Evolutionary conservation across 1,140 invertebrate species (phyloP).

Genomic region (Daktulosphaira vitifoliae): DNA sequence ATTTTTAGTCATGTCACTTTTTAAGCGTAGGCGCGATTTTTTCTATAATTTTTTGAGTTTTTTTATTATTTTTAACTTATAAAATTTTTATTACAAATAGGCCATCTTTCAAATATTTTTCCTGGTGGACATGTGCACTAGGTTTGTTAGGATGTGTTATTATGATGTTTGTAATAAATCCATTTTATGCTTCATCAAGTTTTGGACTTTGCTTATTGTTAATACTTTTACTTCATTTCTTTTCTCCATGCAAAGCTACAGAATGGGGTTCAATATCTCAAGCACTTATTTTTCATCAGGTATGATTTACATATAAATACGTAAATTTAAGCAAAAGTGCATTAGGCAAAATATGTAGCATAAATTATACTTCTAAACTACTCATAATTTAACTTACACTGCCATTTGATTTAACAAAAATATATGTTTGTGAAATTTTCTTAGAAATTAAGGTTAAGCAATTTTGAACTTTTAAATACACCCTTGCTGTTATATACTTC

Average conservation of each 20-base stretch:
- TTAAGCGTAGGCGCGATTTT: no score
- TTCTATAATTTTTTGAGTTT: no score
- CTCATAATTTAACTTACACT: background rate
- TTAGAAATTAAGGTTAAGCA: no score
- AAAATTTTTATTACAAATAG: no score
- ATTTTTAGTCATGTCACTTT: no score
- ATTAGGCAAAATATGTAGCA: no score
- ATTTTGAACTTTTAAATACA: no score
- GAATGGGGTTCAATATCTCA: slow-evolving; percentile 97
- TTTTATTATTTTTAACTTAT: no score
- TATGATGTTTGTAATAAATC: slow-evolving; percentile 94
- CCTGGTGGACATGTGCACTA: slow-evolving; percentile 83
- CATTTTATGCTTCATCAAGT: slow-evolving; percentile 78
- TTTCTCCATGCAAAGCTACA: slow-evolving; percentile 72
- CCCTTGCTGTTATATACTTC: no score
- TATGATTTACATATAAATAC: slow-evolving; percentile 42
- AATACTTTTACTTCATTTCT: slow-evolving; percentile 80
- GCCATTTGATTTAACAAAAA: no score
- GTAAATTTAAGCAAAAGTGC: no score
- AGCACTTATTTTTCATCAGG: slow-evolving; percentile 97
- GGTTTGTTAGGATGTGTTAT: slow-evolving; percentile 77
- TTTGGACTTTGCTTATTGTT: slow-evolving; percentile 79
- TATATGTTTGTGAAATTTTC: no score
- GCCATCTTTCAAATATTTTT: slow-evolving; percentile 94
- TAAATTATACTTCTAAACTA: background rate